These are phyloP conservation scores for Aphidius ervi DNA, from an alignment of 1,140 invertebrate species.

Conservation along the genomic window DNA sequence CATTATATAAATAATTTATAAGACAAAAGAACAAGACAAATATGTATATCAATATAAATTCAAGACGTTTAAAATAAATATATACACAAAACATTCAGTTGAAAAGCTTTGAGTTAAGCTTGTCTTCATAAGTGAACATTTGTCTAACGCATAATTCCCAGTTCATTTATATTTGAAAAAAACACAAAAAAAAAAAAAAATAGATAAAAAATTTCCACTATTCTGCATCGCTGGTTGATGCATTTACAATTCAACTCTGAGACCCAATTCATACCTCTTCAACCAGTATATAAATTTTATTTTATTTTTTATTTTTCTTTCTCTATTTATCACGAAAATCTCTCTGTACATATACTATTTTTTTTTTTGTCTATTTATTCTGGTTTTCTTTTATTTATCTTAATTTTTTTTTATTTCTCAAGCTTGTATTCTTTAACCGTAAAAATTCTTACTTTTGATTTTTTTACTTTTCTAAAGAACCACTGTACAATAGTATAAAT, in stretches of 20 bases:
- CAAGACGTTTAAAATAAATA: too few species aligned
- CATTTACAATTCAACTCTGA: neutral
- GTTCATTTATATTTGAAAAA: constrained; percentile 26
- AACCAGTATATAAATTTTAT: neutral
- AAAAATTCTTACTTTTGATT: too few species aligned
- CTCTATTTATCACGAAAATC: neutral
- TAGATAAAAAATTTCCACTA: neutral
- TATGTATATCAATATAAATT: neutral
- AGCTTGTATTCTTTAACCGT: too few species aligned
- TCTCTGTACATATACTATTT: constrained; percentile 1
- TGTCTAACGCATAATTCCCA: constrained; percentile 39
- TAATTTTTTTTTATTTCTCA: too few species aligned
- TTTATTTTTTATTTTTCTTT: constrained; percentile 7
- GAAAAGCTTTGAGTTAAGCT: constrained; percentile 35
- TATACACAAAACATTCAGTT: too few species aligned
- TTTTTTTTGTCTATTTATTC: too few species aligned
- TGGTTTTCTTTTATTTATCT: too few species aligned
- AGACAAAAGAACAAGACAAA: neutral
- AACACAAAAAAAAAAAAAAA: neutral
- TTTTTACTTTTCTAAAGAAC: too few species aligned
- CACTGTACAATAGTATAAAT: too few species aligned
- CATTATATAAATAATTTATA: too few species aligned
- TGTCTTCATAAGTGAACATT: constrained; percentile 41
- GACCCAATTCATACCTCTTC: neutral
- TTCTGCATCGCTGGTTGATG: neutral